phyloP scores from a whole-genome alignment of 1,140 invertebrate species.

The Plutomurus gul region DNA sequence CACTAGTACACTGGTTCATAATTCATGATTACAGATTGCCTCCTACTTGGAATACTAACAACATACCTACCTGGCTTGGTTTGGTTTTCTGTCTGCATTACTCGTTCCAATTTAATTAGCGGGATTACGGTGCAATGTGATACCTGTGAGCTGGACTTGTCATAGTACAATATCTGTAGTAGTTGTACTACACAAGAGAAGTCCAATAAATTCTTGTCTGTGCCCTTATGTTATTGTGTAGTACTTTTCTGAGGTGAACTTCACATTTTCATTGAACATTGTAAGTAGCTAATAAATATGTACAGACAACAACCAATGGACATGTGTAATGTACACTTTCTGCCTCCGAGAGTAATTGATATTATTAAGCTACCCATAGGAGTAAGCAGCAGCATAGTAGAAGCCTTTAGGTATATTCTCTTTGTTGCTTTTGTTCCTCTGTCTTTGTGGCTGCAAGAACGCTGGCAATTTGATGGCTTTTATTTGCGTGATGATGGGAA shows the following conservation, averaged over 20 bases:
- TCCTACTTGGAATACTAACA: conserved; percentile 5
- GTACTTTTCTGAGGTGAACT: too few species aligned
- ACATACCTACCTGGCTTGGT: background rate
- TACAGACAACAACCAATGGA: too few species aligned
- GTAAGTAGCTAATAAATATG: too few species aligned
- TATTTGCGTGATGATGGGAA: background rate
- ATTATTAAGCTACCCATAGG: too few species aligned
- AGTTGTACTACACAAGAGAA: background rate
- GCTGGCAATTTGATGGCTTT: background rate
- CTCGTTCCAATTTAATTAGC: conserved; percentile 22
- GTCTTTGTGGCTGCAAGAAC: too few species aligned
- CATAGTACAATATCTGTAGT: background rate
- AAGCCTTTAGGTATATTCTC: too few species aligned
- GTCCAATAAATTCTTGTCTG: background rate
- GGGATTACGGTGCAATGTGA: background rate
- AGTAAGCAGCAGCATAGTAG: too few species aligned
- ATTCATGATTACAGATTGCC: conserved; percentile 24
- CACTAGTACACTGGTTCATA: background rate
- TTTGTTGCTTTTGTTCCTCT: too few species aligned
- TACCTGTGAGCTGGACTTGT: background rate
- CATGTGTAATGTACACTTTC: too few species aligned
- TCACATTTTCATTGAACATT: too few species aligned
- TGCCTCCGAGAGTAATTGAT: too few species aligned
- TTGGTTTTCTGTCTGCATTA: background rate
- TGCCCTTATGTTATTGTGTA: too few species aligned